A percentile compares a stretch with the other conserved stretches of the same genome.
Evolutionary conservation across 2,113 vertebrate species (phyloP).

Genomic region (Dendrocopos noguchii): DNA sequence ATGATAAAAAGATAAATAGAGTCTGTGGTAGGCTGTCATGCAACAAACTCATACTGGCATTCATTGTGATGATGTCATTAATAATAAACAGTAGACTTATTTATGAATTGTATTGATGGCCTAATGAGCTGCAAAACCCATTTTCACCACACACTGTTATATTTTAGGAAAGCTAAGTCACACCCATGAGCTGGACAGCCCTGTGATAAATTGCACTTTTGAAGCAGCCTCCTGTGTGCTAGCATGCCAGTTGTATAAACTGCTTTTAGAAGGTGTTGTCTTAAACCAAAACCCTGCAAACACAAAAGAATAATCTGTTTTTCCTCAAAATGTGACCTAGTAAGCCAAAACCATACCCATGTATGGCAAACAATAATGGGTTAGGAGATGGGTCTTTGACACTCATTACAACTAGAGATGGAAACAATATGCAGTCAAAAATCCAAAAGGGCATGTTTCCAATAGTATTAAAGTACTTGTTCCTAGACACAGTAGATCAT

Average conservation of each 20-base stretch:
- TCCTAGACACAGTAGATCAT: constrained; percentile 43
- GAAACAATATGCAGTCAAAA: background rate
- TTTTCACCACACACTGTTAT: background rate
- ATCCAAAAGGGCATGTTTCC: constrained; percentile 42
- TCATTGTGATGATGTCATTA: background rate
- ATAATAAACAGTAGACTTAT: background rate
- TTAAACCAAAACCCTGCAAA: background rate
- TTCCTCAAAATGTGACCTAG: background rate
- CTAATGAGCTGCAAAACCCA: background rate
- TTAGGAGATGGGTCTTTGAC: background rate
- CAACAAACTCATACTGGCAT: background rate
- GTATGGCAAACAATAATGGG: constrained; percentile 9
- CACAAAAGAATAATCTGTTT: background rate
- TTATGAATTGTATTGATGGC: background rate
- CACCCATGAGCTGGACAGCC: background rate
- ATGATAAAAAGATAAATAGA: background rate
- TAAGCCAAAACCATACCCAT: background rate
- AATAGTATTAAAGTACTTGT: constrained; percentile 47
- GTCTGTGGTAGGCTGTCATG: background rate
- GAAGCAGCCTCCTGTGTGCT: background rate
- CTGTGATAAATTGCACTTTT: background rate
- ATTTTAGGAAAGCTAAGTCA: background rate
- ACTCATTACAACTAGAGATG: background rate
- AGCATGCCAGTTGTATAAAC: background rate
- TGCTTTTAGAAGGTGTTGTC: background rate